Conservation (phyloP, 2,113 vertebrate species). For the Morone chrysops region DNA sequence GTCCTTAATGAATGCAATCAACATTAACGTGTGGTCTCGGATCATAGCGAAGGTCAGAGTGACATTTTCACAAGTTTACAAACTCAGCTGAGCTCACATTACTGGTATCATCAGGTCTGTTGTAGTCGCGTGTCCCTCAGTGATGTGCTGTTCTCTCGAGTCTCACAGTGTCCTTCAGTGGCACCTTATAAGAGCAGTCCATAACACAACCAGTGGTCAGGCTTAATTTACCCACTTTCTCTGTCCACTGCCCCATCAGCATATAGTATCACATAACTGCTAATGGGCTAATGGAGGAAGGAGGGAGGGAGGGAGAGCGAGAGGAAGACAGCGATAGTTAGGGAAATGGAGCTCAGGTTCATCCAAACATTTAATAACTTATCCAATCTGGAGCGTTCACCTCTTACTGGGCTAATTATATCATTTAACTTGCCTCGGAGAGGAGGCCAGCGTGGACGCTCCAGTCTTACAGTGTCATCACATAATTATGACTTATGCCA, state of each 20-base stretch:
- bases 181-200: conserved; percentile 72
- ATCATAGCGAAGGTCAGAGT: conserved; percentile 60
- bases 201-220: conserved; percentile 79
- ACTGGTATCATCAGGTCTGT: conserved; percentile 55
- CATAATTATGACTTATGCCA: conserved; percentile 87
- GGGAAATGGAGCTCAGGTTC: conserved; percentile 83
- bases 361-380: conserved; percentile 87
- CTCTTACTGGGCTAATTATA: conserved; percentile 83
- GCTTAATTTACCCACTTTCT: conserved; percentile 82
- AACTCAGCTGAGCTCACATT: conserved; percentile 65
- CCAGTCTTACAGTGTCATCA: conserved; percentile 78
- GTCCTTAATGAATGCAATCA: conserved; percentile 30
- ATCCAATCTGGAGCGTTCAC: conserved; percentile 79
- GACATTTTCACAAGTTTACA: conserved; percentile 50
- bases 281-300: conserved; percentile 78
- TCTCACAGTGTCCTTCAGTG: conserved; percentile 74
- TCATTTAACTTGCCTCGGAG: conserved; percentile 78
- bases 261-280: conserved; percentile 84
- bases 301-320: conserved; percentile 34
- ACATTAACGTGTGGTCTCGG: conserved; percentile 17
- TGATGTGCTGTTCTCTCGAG: conserved; percentile 45
- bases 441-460: conserved; percentile 66
- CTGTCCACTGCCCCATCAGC: conserved; percentile 81
- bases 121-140: conserved; percentile 15
- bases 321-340: conserved; percentile 72